Percentiles rank a stretch among this genome's conserved stretches.
Conservation (phyloP, 2,113 vertebrate genomes). For the Pelmatolapia mariae region DNA sequence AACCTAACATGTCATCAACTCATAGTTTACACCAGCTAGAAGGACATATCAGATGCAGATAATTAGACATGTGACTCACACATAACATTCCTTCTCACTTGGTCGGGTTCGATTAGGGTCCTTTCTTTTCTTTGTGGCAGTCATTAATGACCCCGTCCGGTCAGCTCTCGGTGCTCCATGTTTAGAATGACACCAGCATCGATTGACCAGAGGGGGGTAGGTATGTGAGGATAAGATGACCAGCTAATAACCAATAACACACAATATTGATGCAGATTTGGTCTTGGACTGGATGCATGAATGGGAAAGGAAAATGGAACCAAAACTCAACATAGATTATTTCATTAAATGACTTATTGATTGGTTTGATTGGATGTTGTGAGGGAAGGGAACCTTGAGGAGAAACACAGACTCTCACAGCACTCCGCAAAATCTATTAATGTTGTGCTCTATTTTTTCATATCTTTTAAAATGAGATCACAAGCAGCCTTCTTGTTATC, state of each 20-base stretch:
- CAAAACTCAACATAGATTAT: background rate
- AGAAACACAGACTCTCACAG: background rate
- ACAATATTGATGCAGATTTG: background rate
- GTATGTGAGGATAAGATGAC: background rate
- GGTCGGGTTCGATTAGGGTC: background rate
- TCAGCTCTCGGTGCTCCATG: background rate
- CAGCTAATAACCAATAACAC: background rate
- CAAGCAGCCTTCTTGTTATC: background rate
- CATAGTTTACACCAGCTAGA: background rate
- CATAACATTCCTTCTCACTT: background rate
- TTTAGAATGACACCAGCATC: constrained; percentile 2
- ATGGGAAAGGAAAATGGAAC: background rate
- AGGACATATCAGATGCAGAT: background rate
- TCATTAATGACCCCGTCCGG: background rate
- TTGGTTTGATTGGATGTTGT: background rate
- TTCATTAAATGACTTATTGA: background rate
- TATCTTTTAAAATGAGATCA: background rate
- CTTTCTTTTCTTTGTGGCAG: background rate
- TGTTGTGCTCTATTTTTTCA: background rate
- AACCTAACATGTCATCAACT: background rate
- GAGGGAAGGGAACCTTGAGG: background rate
- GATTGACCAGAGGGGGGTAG: background rate
- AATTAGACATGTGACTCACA: background rate
- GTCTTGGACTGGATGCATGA: background rate
- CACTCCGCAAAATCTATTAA: background rate